Evolutionary conservation across 2,797 vertebrate genomes (phyloP), one percentile per base, ranked within the genome.

Genomic region (Spatula versicolor): DNA sequence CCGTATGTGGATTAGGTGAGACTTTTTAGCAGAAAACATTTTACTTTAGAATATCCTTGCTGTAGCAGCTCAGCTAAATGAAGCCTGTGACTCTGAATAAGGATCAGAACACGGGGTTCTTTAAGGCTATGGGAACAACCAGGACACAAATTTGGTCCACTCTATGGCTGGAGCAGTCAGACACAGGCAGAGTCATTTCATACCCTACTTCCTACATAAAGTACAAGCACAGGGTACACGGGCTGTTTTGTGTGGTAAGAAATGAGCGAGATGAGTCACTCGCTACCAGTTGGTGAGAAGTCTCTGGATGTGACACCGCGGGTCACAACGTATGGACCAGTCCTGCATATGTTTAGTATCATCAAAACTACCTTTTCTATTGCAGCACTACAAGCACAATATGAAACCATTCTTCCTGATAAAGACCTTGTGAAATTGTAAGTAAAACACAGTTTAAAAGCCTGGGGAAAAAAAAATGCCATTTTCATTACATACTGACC

Each of bases 401-500:
- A 69, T 20, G 64, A 89, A 91, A 88, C 28, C 64, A 30, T 28
- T 56, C 66, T 66, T 87, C 66, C 35, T 71, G 77, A 76, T 35
- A 71, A 88, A 54, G 45, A 41, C 33, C 73, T 91, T 52, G 46
- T 37, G 77, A 92, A 84, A 90, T 21, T 85, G 19, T 74, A 91
- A 62, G 15, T 55, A 35, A 60, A 35, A 18, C 58, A 55, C 3
- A 75, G 35, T 59, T 41, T n/a, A 67, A 46, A 81, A 66, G 13
- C 3, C 39, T 56, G 15, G 28, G 83, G 76, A 93, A 84, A 33
- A 83, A 83, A 33, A 15, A 9, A 54, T 90, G 45, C 30, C 9
- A 50, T 55, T 94, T 91, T 75, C 67, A 91, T 92, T 46, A 96
- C 96, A 94, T 72, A 74, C 14, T 73, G 67, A 41, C 75, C 39